Percentiles rank a stretch among this genome's conserved stretches.
Evolutionary conservation across 2,113 vertebrate species (phyloP).

Genomic region (Hemichromis elongatus): DNA sequence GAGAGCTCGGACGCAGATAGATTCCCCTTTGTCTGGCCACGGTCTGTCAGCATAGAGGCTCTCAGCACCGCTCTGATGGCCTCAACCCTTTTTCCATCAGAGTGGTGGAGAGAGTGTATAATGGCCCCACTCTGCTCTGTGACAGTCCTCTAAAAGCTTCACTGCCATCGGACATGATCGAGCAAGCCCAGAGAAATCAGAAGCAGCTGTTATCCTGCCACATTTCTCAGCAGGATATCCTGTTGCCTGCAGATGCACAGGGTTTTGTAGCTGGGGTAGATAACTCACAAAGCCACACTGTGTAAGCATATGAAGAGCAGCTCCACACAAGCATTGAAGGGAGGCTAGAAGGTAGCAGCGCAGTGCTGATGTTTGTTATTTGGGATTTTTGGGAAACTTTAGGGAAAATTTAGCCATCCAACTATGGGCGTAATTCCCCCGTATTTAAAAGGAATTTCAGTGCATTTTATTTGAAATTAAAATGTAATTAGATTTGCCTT

Average conservation of each 20-base stretch:
- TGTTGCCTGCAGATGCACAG: conserved; percentile 25
- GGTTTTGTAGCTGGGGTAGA: conserved; percentile 11
- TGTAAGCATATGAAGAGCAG: neutral
- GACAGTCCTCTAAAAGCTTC: conserved; percentile 46
- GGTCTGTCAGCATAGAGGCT: conserved; percentile 11
- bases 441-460: neutral
- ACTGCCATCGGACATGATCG: conserved; percentile 30
- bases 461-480: neutral
- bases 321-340: neutral
- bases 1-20: conserved; percentile 22
- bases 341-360: neutral
- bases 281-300: conserved; percentile 16
- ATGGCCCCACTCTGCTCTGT: conserved; percentile 40
- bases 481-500: neutral
- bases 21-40: conserved; percentile 35
- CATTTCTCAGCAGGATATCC: conserved; percentile 54
- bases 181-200: conserved; percentile 25
- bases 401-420: accelerated
- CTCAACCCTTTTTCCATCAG: conserved; percentile 44
- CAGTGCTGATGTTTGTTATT: neutral
- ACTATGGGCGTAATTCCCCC: neutral
- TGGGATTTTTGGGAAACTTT: neutral
- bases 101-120: conserved; percentile 29
- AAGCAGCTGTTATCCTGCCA: conserved; percentile 29
- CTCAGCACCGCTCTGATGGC: conserved; percentile 20